Conservation (phyloP, 1,140 invertebrate species). For the Diabrotica virgifera region DNA sequence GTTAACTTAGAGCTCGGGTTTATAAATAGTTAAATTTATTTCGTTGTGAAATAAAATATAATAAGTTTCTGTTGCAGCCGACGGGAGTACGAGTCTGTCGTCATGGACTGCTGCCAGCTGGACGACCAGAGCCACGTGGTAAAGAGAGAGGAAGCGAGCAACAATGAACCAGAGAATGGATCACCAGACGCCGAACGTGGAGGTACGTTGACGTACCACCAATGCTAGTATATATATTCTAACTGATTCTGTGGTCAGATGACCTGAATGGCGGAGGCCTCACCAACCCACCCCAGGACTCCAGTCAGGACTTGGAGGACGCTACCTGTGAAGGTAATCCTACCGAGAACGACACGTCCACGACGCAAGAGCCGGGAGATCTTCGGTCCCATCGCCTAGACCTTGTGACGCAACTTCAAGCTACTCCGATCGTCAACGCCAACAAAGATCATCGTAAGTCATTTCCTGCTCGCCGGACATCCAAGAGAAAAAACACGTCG, state of each 20-base stretch:
- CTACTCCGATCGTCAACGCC: slow-evolving; percentile 15
- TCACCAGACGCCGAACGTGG: slow-evolving; percentile 80
- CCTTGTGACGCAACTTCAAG: slow-evolving; percentile 50
- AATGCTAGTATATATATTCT: slow-evolving; percentile 39
- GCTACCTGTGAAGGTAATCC: slow-evolving; percentile 43
- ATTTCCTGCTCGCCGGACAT: slow-evolving; percentile 43
- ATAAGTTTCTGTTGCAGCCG: slow-evolving; percentile 63
- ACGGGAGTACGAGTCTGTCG: slow-evolving; percentile 82
- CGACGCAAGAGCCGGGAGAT: slow-evolving; percentile 54
- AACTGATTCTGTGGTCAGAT: slow-evolving; percentile 49
- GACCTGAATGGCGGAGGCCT: slow-evolving; percentile 57
- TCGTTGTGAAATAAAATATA: background rate
- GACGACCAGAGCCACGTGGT: slow-evolving; percentile 72
- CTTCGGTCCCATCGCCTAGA: slow-evolving; percentile 55
- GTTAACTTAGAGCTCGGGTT: too few species aligned
- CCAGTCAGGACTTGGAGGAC: slow-evolving; percentile 54
- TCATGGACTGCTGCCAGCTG: slow-evolving; percentile 90
- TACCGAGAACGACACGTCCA: slow-evolving; percentile 41
- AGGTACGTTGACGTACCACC: slow-evolving; percentile 55
- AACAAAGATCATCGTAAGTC: slow-evolving; percentile 38
- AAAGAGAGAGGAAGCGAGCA: slow-evolving; percentile 75
- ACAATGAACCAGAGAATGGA: slow-evolving; percentile 79
- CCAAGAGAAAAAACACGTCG: slow-evolving; percentile 58
- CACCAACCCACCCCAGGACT: slow-evolving; percentile 54
- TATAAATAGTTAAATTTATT: background rate